phyloP scores from a whole-genome alignment of 2,113 vertebrate genomes.

The Genyomyrus donnyi region DNA sequence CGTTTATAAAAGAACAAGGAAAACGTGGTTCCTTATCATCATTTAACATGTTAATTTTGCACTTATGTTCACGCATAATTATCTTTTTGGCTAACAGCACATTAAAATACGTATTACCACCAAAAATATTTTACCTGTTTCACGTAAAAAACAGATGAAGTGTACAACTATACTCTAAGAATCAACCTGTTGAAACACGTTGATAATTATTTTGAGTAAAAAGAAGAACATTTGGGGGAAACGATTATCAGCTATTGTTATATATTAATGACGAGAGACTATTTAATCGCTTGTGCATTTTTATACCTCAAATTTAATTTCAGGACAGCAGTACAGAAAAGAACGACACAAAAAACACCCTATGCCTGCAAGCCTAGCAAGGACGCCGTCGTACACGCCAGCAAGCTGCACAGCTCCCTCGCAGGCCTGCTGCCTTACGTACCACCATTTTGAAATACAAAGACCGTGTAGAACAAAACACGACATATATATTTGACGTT shows the following conservation, averaged over 20 bases:
- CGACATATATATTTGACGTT: neutral
- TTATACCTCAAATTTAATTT: neutral
- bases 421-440: neutral
- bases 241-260: neutral
- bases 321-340: neutral
- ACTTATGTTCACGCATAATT: neutral
- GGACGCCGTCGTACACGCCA: neutral
- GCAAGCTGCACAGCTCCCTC: neutral
- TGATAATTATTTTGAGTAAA: neutral
- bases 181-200: conserved; percentile 7
- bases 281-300: neutral
- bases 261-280: neutral
- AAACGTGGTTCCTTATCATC: neutral
- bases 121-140: neutral
- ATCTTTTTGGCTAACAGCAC: neutral
- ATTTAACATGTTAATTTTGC: neutral
- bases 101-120: neutral
- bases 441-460: conserved; percentile 4
- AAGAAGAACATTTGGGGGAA: neutral
- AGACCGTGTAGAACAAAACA: neutral
- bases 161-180: neutral
- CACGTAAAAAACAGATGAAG: neutral
- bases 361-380: neutral
- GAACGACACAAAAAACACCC: neutral
- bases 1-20: neutral